phyloP scores from a whole-genome alignment of 2,797 vertebrate genomes.

The Bradypus variegatus region DNA sequence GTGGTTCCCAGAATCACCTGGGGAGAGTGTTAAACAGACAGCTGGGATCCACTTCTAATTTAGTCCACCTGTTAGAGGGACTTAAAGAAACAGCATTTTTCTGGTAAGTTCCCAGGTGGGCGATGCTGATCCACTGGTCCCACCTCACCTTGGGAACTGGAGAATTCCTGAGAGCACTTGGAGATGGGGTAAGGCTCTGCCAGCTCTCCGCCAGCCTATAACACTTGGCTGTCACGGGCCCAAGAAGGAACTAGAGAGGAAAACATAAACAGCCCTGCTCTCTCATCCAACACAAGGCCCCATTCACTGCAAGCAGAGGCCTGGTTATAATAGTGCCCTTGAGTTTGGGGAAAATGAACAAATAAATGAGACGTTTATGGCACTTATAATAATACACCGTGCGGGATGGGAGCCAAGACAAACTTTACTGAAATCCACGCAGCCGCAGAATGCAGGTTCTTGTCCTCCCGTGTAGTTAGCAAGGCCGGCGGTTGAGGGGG shows the following conservation, averaged over 20 bases:
- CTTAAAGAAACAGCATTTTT: background rate
- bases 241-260: background rate
- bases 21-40: background rate
- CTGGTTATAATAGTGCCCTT: background rate
- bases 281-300: background rate
- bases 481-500: background rate
- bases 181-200: background rate
- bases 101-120: background rate
- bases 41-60: background rate
- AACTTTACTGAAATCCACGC: background rate
- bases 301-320: background rate
- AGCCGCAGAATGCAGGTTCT: background rate
- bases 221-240: background rate
- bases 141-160: background rate
- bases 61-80: background rate
- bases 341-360: background rate
- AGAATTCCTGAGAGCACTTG: background rate
- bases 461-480: background rate
- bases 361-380: background rate
- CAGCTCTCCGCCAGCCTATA: fast-evolving
- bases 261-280: background rate
- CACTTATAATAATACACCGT: background rate
- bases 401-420: background rate
- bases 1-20: background rate
- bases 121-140: background rate